Evolutionary conservation across 2,113 vertebrate genomes (phyloP), one percentile per base, ranked within the genome.

Genomic region (Neogobius melanostomus): DNA sequence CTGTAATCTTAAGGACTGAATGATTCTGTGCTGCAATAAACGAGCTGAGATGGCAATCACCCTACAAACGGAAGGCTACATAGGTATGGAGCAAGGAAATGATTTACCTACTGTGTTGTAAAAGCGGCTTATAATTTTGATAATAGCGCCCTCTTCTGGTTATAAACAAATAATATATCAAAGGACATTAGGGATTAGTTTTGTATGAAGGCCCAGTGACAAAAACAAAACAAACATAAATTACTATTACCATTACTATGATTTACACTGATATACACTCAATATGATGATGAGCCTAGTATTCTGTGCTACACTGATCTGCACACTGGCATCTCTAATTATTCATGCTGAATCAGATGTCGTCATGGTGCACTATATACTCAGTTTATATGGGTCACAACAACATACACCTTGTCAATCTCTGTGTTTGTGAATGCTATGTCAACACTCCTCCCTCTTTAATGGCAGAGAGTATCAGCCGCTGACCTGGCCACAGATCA

Each of bases 121-220:
- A 14, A 59, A 36, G 2, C 6, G 5, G 9, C 1, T 6, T 2
- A n/a, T 61, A 3, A n/a, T 16, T 16, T 5, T 36, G 54, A 36
- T 17, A 43, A 74, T 50, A 76, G 74, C 80, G 7, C 77, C 76
- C 74, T 72, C 88, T 71, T 64, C 47, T 88, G 85, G 80, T 3
- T 21, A 61, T 47, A 64, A 46, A 11, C 59, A 12, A 15, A 44
- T 7, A n/a, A n/a, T 45, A 36, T 4, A 42, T 61, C 14, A 61
- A 45, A 61, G 21, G 21, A 21, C 21, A 21, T 21, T 21, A 21
- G 21, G 21, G 21, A 21, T 21, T n/a, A n/a, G 21, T 47, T 47
- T 47, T 47, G 7, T 47, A 47, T 47, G 46, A 47, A 8, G 46
- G 46, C 46, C 4, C 4, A 47, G 10, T 11, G 7, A 11, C 46